Percentiles rank a stretch among this genome's conserved stretches.
Evolutionary conservation across 2,888 invertebrate genomes (phyloP).

Genomic region (Ametastegia equiseti): DNA sequence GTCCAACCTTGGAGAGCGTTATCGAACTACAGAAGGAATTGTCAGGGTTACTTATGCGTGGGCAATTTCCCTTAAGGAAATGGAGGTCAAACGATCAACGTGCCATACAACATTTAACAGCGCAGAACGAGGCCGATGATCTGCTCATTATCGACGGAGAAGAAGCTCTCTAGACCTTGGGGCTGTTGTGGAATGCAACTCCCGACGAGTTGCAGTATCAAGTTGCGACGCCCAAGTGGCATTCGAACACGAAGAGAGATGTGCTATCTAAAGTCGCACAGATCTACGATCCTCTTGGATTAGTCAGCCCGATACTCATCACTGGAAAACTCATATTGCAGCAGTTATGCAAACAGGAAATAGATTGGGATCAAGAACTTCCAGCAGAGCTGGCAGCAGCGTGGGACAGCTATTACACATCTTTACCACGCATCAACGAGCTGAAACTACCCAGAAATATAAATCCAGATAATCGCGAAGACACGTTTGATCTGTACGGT

Average conservation of each 20-base stretch:
- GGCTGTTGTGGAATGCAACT: constrained; percentile 52
- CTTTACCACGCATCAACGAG: background rate
- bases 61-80: constrained; percentile 50
- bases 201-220: background rate
- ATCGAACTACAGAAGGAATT: constrained; percentile 38
- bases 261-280: background rate
- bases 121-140: constrained; percentile 15
- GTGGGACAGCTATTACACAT: background rate
- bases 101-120: constrained; percentile 8
- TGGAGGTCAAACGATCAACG: constrained; percentile 54
- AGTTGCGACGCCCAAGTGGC: too few relatives aligned
- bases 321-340: background rate
- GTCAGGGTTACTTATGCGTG: constrained; percentile 24
- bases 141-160: constrained; percentile 50
- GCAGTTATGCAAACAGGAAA: background rate
- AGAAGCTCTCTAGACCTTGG: constrained; percentile 52
- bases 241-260: background rate
- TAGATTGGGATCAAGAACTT: background rate
- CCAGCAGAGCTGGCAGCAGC: background rate
- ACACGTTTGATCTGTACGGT: background rate
- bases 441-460: background rate
- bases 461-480: background rate
- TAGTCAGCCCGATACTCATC: background rate
- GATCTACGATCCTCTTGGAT: background rate
- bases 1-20: background rate